Percentiles rank a stretch among this genome's conserved stretches.
Conservation (phyloP, 2,797 vertebrate genomes). For the Mus caroli region DNA sequence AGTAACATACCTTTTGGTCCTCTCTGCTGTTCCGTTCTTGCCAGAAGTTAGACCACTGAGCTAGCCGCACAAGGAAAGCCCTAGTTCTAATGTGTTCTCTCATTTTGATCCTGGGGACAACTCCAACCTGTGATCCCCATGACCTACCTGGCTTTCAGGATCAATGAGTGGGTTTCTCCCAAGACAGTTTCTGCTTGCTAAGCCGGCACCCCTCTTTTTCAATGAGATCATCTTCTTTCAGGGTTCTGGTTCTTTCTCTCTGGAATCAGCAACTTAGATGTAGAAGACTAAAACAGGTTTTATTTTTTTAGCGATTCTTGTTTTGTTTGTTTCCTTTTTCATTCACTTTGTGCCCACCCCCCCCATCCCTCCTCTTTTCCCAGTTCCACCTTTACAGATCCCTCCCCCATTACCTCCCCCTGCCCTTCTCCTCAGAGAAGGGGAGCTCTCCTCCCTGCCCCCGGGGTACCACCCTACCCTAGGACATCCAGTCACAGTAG, state of each 20-base stretch:
- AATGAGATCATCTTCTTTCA: neutral
- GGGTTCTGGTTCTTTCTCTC: slow-evolving; percentile 49
- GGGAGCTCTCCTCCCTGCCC: no score
- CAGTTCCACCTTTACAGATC: neutral
- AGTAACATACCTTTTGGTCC: neutral
- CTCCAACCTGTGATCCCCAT: neutral
- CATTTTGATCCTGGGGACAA: neutral
- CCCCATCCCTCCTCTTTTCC: neutral
- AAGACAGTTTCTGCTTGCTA: neutral
- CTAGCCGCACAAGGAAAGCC: neutral
- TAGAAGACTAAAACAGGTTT: slow-evolving; percentile 1
- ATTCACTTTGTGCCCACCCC: neutral
- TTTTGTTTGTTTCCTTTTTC: neutral
- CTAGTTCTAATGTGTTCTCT: neutral
- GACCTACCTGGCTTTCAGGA: neutral
- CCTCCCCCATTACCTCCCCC: neutral
- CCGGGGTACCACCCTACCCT: neutral
- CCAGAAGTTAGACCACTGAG: neutral
- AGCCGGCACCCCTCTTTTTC: neutral
- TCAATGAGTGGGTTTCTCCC: neutral
- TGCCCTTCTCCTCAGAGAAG: no score
- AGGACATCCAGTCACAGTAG: neutral
- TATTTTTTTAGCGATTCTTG: neutral
- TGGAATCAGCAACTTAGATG: slow-evolving; percentile 3
- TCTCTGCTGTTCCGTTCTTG: neutral